A percentile compares a stretch with the other conserved stretches of the same genome.
These are phyloP conservation scores for Lithophane leautieri DNA, from an alignment of 2,888 invertebrate genomes.

Conservation along the genomic window DNA sequence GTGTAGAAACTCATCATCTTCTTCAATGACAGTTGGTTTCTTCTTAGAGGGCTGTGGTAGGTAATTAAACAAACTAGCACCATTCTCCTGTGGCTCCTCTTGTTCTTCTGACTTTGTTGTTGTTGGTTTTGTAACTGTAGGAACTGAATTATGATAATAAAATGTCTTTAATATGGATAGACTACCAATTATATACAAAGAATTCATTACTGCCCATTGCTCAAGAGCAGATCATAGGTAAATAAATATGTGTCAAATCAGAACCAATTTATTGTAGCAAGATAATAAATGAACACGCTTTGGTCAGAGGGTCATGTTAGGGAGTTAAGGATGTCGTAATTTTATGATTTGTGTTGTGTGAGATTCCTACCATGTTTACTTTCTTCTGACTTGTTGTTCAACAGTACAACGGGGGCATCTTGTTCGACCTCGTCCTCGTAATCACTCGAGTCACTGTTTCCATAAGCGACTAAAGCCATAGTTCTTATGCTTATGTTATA, in stretches of 20 bases:
- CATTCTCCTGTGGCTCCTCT: slow-evolving; percentile 44
- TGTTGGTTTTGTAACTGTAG: slow-evolving; percentile 32
- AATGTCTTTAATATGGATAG: background rate
- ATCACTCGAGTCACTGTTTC: slow-evolving; percentile 88
- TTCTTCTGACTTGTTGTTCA: slow-evolving; percentile 70
- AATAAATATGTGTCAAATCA: background rate
- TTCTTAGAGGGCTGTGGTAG: slow-evolving; percentile 88
- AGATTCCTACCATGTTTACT: slow-evolving; percentile 46
- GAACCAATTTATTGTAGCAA: background rate
- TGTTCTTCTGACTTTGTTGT: slow-evolving; percentile 14
- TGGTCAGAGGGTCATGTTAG: background rate
- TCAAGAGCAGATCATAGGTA: background rate
- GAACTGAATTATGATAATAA: background rate
- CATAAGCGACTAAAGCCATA: slow-evolving; percentile 92
- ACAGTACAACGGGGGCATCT: slow-evolving; percentile 68
- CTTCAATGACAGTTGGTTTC: slow-evolving; percentile 84
- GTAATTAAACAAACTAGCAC: slow-evolving; percentile 77
- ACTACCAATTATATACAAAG: background rate
- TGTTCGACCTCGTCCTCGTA: slow-evolving; percentile 79
- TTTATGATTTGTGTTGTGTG: background rate
- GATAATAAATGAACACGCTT: background rate
- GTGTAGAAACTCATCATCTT: slow-evolving; percentile 92
- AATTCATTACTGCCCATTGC: background rate
- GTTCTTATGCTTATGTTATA: background rate
- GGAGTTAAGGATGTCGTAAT: background rate